Conservation (phyloP, 1,140 invertebrate genomes). For the Thaumetopoea pityocampa region DNA sequence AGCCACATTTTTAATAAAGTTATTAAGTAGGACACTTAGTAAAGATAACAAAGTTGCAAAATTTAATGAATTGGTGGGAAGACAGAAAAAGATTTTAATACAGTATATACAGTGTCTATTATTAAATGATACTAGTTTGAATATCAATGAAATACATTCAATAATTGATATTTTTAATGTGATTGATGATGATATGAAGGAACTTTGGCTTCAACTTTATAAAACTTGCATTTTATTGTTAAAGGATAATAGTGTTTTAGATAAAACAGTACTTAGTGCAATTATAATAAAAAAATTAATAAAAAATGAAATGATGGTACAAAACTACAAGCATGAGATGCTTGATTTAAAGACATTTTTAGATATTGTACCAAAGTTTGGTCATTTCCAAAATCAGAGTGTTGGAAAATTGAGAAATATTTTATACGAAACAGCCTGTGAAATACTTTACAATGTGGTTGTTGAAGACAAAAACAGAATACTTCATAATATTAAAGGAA, state of each 20-base stretch:
- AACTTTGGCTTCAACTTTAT: slow-evolving; percentile 23
- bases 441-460: slow-evolving; percentile 23
- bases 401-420: slow-evolving; percentile 45
- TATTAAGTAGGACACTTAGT: slow-evolving; percentile 28
- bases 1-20: slow-evolving; percentile 35
- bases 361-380: slow-evolving; percentile 14
- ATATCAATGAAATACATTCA: slow-evolving; percentile 24
- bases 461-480: neutral
- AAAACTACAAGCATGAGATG: slow-evolving; percentile 19
- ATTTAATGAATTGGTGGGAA: slow-evolving; percentile 16
- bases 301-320: slow-evolving; percentile 15
- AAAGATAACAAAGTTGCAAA: slow-evolving; percentile 14
- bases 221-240: slow-evolving; percentile 23
- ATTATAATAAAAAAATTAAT: slow-evolving; percentile 29
- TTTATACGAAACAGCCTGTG: slow-evolving; percentile 50
- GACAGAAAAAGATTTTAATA: slow-evolving; percentile 26
- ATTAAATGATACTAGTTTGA: slow-evolving; percentile 21
- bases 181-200: slow-evolving; percentile 12
- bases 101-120: slow-evolving; percentile 30
- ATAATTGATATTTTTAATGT: slow-evolving; percentile 5
- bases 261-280: slow-evolving; percentile 32
- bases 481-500: slow-evolving; percentile 18
- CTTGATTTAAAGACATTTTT: slow-evolving; percentile 18
- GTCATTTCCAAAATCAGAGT: slow-evolving; percentile 25
- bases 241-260: slow-evolving; percentile 25